Evolutionary conservation across 2,888 invertebrate species (phyloP), one percentile per base, ranked within the genome.

Genomic region (Napeogenes sylphis): DNA sequence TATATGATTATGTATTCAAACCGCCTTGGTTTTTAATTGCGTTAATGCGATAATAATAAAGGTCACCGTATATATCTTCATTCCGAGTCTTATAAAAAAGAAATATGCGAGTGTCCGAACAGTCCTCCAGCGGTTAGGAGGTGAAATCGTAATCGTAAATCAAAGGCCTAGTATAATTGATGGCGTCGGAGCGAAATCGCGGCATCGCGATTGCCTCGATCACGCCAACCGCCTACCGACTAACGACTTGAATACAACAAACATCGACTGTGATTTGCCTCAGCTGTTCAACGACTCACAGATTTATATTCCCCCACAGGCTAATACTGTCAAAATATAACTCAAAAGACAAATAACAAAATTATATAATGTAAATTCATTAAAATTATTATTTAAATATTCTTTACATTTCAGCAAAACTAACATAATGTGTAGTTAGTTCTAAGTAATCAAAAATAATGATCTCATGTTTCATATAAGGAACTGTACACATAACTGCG

Each of bases 401-500:
- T 12, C 42, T 42, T 12, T 12, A 42, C 42, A 1, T 10, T 12
- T 42, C 42, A 42, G 42, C 10, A 42, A 42, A 42, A 0, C 42
- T 42, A 42, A 42, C 42, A 42, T 10, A 42, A 42, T 10, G 10
- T 6, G 42, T 42, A 42, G 42, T 10, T 42, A 5, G 5, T 42
- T 10, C 10, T 42, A 8, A 42, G 42, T 42, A 42, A 42, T 42
- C 42, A 42, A 42, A 42, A 42, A 12, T 42, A 42, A 42, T 42
- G 42, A 65, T 62, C 56, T 35, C 46, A 56, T 42, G 62, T 61
- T 67, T 46, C 67, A 65, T 64, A 67, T 56, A 64, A 59, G 62
- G 55, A 58, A 63, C 64, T 61, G 42, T 10, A 42, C 12, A 67
- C 63, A 58, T 66, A 65, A 68, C 70, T 70, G 69, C 69, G 70